Evolutionary conservation across 1,140 invertebrate species (phyloP).

Genomic region (Drosophila pectinifera): DNA sequence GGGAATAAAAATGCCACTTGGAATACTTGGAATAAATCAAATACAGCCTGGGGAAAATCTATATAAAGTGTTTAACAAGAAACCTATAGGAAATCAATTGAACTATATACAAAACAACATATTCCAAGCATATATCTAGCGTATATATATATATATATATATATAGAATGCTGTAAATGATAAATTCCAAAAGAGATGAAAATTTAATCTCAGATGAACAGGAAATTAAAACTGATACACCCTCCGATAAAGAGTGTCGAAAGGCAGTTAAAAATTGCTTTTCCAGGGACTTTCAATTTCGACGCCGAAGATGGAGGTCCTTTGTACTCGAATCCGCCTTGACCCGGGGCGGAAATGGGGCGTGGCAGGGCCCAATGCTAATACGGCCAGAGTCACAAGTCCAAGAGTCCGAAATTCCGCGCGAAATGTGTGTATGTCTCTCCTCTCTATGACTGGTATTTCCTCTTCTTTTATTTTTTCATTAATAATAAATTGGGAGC

Average conservation of each 20-base stretch:
- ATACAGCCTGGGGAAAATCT: too few species aligned
- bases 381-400: conserved; percentile 20
- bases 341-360: conserved; percentile 21
- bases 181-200: conserved; percentile 3
- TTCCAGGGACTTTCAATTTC: conserved; percentile 40
- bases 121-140: too few species aligned
- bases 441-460: background rate
- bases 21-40: too few species aligned
- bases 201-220: conserved; percentile 10
- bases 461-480: conserved; percentile 18
- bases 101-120: too few species aligned
- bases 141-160: too few species aligned
- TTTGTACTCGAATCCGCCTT: conserved; percentile 45
- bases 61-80: too few species aligned
- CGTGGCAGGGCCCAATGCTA: conserved; percentile 19
- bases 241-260: conserved; percentile 9
- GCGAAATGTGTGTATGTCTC: conserved; percentile 14
- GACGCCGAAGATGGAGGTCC: conserved; percentile 7
- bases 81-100: too few species aligned
- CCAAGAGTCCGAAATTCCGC: conserved; percentile 13
- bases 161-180: too few species aligned
- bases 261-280: conserved; percentile 19
- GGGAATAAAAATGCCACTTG: too few species aligned
- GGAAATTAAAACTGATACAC: conserved; percentile 4
- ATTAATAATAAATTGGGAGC: conserved; percentile 53